A percentile compares a stretch with the other conserved stretches of the same genome.
Evolutionary conservation across 1,140 invertebrate species (phyloP).

Genomic region (Aphis gossypii): DNA sequence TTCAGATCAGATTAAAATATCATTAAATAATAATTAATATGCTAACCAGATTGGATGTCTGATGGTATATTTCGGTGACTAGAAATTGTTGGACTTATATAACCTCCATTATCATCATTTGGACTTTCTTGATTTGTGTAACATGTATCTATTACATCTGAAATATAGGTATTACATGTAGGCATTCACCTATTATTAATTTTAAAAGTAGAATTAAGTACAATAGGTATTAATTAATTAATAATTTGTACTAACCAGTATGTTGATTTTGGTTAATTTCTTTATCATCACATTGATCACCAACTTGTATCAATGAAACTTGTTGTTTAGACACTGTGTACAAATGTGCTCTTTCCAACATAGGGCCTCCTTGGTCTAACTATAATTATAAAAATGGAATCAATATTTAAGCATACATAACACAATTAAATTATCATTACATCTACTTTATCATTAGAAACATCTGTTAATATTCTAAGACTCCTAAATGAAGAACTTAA

Average conservation of each 20-base stretch:
- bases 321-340: slow-evolving; percentile 76
- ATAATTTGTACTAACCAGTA: neutral
- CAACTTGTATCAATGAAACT: slow-evolving; percentile 72
- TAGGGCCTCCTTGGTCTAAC: slow-evolving; percentile 60
- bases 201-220: neutral
- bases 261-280: slow-evolving; percentile 36
- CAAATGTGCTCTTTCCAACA: slow-evolving; percentile 72
- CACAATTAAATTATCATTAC: slow-evolving; percentile 14
- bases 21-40: neutral
- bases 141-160: neutral
- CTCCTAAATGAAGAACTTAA: slow-evolving; percentile 63
- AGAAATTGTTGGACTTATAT: slow-evolving; percentile 49
- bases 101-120: slow-evolving; percentile 33
- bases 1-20: neutral
- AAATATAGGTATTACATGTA: neutral
- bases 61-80: slow-evolving; percentile 30
- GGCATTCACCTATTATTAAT: neutral
- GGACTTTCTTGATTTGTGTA: slow-evolving; percentile 25
- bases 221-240: neutral
- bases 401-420: neutral
- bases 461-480: slow-evolving; percentile 52
- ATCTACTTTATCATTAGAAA: slow-evolving; percentile 40
- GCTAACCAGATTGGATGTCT: slow-evolving; percentile 37
- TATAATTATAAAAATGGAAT: slow-evolving; percentile 37
- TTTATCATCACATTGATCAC: slow-evolving; percentile 44